Conservation (phyloP, 2,888 invertebrate genomes). For the Unio pictorum region DNA sequence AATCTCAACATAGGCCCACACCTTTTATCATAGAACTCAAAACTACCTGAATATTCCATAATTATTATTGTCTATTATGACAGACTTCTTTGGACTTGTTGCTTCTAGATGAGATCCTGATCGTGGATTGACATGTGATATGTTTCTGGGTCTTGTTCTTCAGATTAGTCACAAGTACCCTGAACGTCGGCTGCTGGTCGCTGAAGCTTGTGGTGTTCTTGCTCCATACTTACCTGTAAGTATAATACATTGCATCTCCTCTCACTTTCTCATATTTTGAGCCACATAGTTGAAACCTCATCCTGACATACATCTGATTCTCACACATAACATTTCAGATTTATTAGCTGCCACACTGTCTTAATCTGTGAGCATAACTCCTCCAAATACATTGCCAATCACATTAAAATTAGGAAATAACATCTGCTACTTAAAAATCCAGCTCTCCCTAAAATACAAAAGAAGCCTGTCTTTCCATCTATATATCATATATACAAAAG, state of each 20-base stretch:
- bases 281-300: not conserved
- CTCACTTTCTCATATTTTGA: not conserved
- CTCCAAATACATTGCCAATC: too few species aligned
- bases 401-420: too few species aligned
- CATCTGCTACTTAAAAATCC: too few species aligned
- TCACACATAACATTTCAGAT: not conserved
- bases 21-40: too few species aligned
- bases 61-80: not conserved
- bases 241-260: conserved; percentile 20
- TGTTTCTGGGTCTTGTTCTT: conserved; percentile 9
- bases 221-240: conserved; percentile 79
- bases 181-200: conserved; percentile 79
- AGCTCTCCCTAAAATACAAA: too few species aligned
- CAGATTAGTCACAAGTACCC: conserved; percentile 79
- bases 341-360: too few species aligned
- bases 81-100: not conserved
- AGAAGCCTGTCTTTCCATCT: too few species aligned
- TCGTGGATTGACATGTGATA: not conserved
- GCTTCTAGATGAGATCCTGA: not conserved
- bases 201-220: conserved; percentile 80
- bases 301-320: not conserved
- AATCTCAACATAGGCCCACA: too few species aligned
- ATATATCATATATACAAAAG: too few species aligned
- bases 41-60: too few species aligned
- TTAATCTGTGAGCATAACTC: too few species aligned